Conservation (phyloP, 1,140 invertebrate species). For the Spodoptera litura region DNA sequence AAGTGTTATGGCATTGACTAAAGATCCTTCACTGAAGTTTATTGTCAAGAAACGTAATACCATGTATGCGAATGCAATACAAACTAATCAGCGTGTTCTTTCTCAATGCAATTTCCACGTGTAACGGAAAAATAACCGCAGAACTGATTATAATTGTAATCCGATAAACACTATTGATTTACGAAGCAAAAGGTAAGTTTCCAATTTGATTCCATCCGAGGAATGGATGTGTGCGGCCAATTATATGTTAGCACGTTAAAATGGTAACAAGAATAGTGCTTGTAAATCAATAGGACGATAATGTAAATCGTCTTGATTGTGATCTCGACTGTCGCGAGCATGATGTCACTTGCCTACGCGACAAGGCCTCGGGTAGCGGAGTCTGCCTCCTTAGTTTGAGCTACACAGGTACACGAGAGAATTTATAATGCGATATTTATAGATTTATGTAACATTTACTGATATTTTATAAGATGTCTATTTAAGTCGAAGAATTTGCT, state of each 20-base stretch:
- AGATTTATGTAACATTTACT: constrained; percentile 1
- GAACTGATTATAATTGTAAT: constrained; percentile 31
- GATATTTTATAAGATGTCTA: too few relatives aligned
- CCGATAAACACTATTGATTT: constrained; percentile 38
- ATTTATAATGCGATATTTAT: constrained; percentile 40
- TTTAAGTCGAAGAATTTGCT: too few relatives aligned
- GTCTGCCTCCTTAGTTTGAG: constrained; percentile 54
- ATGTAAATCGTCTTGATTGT: constrained; percentile 78
- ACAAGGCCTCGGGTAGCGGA: constrained; percentile 59
- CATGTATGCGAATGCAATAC: constrained; percentile 10
- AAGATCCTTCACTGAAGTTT: constrained; percentile 15
- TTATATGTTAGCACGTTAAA: constrained; percentile 64
- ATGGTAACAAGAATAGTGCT: constrained; percentile 60
- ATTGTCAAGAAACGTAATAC: constrained; percentile 15
- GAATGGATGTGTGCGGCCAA: constrained; percentile 60
- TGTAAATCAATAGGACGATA: constrained; percentile 80
- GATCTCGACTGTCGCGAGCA: constrained; percentile 65
- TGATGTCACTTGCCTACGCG: constrained; percentile 69
- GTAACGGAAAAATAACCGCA: constrained; percentile 23
- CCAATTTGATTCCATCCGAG: constrained; percentile 28
- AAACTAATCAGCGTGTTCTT: constrained; percentile 22
- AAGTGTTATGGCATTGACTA: background rate
- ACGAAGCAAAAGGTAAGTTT: constrained; percentile 15
- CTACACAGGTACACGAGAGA: constrained; percentile 37
- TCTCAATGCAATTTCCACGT: constrained; percentile 33